Evolutionary conservation across 1,140 invertebrate species (phyloP), one percentile per base, ranked within the genome.

Genomic region (Andricus grossulariae): DNA sequence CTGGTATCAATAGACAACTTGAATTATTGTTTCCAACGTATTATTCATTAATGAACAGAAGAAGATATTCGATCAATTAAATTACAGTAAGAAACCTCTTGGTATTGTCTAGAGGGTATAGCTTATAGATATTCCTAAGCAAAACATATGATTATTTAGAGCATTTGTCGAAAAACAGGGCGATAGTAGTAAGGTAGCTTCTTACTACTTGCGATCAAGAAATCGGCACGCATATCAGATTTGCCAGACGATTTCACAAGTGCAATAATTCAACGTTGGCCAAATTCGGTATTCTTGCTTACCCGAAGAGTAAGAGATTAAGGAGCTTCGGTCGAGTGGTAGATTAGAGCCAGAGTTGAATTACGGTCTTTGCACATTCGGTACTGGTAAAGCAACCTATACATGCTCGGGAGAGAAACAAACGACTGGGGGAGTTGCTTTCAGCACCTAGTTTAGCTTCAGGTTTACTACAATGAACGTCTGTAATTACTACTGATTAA

Each of bases 201-300:
- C 25, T 32, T 32, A 32, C 25, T 32, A 32, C 4, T 32, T 32
- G 25, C 16, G 21, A 66, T 66, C 60, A 39, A 39, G 4, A 25
- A 66, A 66, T n/a, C 13, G 21, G 2, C 15, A 66, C 10, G 39
- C 15, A 21, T 66, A 10, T 52, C 39, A 55, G 80, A 84, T 83
- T 76, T 83, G 80, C 76, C 51, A 66, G 66, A 52, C 84, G 80
- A 85, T 85, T 85, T 85, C 83, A 81, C 32, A 57, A 15, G 77
- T 60, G 77, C 76, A 79, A 85, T 85, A 83, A 85, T 82, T 83
- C 83, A 80, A 84, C 75, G 84, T 80, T 73, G 73, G 18, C 49
- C 72, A 74, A 75, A 70, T 72, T 83, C 76, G 72, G 60, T 66
- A 66, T 66, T 39, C 60, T 39, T 45, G 60, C 60, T 66, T 66